Base-by-base conservation (phyloP, 2,888 invertebrate genomes). In the Scaptomyza reducta region DNA sequence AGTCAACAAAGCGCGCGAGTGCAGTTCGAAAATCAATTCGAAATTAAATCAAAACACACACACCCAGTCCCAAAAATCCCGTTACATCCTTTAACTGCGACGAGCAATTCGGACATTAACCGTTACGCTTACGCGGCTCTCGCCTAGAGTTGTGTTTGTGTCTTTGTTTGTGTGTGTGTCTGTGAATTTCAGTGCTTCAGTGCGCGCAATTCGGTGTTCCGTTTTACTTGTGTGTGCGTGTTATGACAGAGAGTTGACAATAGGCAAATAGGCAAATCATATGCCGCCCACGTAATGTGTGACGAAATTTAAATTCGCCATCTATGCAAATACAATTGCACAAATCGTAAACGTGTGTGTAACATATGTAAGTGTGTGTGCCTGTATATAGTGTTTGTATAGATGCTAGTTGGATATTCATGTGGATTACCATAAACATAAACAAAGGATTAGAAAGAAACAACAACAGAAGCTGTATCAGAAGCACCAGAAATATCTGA, bases 241-340 rank as follows among this genome's bases (percentile, higher is more conserved):
- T 65, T 73, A 57, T 62, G 69, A 72, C 67, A 77, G 74, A 63
- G 85, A 64, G 62, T 76, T 85, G 85, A 82, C 85, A 82, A 85
- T 85, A 81, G 82, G 83, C 76, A 79, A 72, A 58, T 62, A 63
- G 77, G 81, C 74, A 76, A 70, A 84, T 84, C 81, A 75, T 70
- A 78, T 79, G 88, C 87, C 83, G 79, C 83, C 82, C 85, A 84
- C 87, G 85, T 77, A 87, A 88, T 84, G 88, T 88, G 84, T 88
- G 88, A 81, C 88, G 88, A 87, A 87, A 87, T 88, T 84, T 83
- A 88, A 84, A 84, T 88, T 80, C 77, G 58, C 76, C 79, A 75
- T 78, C 72, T 77, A 81, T 87, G 87, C 79, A 81, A 81, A 84
- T 82, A 76, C 79, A 79, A 79, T 70, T 85, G 67, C 84, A 68